These are phyloP conservation scores for Cantharis lateralis DNA, from an alignment of 2,888 invertebrate species.

Conservation along the genomic window DNA sequence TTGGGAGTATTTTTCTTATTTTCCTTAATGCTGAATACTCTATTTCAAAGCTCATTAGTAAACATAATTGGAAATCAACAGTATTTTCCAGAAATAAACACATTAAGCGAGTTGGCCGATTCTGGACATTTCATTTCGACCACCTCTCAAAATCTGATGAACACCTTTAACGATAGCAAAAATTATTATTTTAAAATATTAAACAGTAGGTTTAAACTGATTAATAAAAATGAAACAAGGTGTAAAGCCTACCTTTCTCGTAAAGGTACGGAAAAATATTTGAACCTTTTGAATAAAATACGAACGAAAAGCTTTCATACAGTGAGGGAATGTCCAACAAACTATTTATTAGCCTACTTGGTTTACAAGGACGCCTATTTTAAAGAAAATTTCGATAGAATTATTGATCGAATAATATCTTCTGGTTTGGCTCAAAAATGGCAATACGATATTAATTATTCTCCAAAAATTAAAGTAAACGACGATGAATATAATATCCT, in stretches of 20 bases:
- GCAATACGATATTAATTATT: slow-evolving; percentile 45
- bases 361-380: slow-evolving; percentile 49
- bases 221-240: slow-evolving; percentile 40
- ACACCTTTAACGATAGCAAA: slow-evolving; percentile 50
- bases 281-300: slow-evolving; percentile 19
- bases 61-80: slow-evolving; percentile 53
- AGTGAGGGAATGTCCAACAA: slow-evolving; percentile 54
- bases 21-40: slow-evolving; percentile 53
- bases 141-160: slow-evolving; percentile 52
- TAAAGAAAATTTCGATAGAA: slow-evolving; percentile 43
- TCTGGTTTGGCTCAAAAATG: slow-evolving; percentile 51
- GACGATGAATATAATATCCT: background rate
- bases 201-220: slow-evolving; percentile 46
- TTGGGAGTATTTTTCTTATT: slow-evolving; percentile 41
- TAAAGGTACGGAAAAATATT: slow-evolving; percentile 12
- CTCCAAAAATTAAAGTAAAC: too few relatives aligned
- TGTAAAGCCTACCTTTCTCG: slow-evolving; percentile 36
- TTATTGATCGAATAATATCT: slow-evolving; percentile 46
- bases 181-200: slow-evolving; percentile 46
- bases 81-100: slow-evolving; percentile 53
- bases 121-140: slow-evolving; percentile 48
- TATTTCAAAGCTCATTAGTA: slow-evolving; percentile 55
- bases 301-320: slow-evolving; percentile 38
- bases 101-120: slow-evolving; percentile 49
- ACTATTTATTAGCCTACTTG: slow-evolving; percentile 51